Conservation (phyloP, 2,888 invertebrate species). For the Heteromurus nitidus region DNA sequence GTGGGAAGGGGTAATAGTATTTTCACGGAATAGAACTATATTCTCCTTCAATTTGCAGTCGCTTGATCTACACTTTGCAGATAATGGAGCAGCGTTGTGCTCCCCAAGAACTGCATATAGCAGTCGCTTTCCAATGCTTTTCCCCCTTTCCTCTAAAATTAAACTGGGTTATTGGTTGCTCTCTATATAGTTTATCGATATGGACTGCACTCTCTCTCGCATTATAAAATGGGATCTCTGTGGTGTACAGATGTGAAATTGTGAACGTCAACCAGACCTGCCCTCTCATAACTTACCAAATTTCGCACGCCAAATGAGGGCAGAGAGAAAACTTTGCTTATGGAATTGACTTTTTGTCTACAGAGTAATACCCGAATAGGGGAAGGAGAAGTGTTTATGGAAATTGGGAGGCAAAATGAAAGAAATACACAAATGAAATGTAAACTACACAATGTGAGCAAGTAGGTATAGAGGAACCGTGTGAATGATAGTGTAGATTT, state of each 20-base stretch:
- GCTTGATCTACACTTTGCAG: conserved; percentile 24
- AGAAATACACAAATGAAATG: not conserved
- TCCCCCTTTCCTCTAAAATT: not conserved
- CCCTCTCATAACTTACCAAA: not conserved
- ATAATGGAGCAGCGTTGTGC: conserved; percentile 4
- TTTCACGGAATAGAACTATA: conserved; percentile 15
- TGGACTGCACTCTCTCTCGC: not conserved
- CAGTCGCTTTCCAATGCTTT: not conserved
- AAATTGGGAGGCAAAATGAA: too few species aligned
- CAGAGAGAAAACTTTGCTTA: too few species aligned
- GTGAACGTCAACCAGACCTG: conserved; percentile 2
- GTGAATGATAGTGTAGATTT: too few species aligned
- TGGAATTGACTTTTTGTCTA: too few species aligned
- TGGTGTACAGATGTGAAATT: too few species aligned
- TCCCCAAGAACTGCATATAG: not conserved
- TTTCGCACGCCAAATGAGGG: too few species aligned
- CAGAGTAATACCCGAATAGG: too few species aligned
- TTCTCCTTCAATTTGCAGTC: conserved; percentile 12
- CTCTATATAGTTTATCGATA: not conserved
- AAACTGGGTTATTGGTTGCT: conserved; percentile 18
- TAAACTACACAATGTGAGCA: too few species aligned
- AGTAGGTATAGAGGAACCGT: too few species aligned
- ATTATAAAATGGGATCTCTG: not conserved
- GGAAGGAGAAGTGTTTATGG: too few species aligned
- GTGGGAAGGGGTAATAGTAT: not conserved